Base-by-base conservation (phyloP, 2,888 invertebrate species). In the Hyposoter dolosus region DNA sequence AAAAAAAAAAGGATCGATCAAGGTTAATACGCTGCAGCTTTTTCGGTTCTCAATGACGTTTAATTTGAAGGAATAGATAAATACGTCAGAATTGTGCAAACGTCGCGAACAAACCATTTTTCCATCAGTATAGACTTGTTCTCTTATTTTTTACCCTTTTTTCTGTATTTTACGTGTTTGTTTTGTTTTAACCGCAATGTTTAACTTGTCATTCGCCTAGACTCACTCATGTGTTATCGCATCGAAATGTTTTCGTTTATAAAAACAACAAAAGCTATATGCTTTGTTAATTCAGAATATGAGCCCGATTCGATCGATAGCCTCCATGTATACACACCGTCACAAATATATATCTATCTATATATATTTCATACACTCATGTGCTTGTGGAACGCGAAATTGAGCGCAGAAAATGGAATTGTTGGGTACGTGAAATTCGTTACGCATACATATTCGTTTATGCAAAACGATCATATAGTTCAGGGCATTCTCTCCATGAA, bases 391-490 rank as follows among this genome's bases (percentile, higher is more conserved):
- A 40, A 43, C 35, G 86, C 81, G 68, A 86, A 86, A 86, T 83
- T 81, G 81, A 75, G 60, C 86, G 63, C n/a, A 81, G 56, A 82
- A 65, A 76, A 82, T 82, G 76, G 72, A 77, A 77, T 81, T 68
- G 86, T 66, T 65, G 79, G 47, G 65, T 68, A 66, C 69, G 74
- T 45, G 74, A 40, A 3, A 80, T 71, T 80, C 53, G 32, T 74
- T 66, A 53, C 53, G 53, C 53, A 56, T 35, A 50, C 53, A 68
- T 78, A 50, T 53, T 80, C 75, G 56, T 83, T 86, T 86, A 86
- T 83, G 82, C 79, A 80, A 80, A 72, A 80, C 79, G 79, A 76
- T 68, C 71, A 83, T 83, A 83, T 85, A 76, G 60, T 75, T 76
- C 56, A 60, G 66, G 66, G 76, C 76, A 79, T 83, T 76, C 79